Conservation (phyloP, 2,797 vertebrate species). For the Hoplostethus atlanticus region DNA sequence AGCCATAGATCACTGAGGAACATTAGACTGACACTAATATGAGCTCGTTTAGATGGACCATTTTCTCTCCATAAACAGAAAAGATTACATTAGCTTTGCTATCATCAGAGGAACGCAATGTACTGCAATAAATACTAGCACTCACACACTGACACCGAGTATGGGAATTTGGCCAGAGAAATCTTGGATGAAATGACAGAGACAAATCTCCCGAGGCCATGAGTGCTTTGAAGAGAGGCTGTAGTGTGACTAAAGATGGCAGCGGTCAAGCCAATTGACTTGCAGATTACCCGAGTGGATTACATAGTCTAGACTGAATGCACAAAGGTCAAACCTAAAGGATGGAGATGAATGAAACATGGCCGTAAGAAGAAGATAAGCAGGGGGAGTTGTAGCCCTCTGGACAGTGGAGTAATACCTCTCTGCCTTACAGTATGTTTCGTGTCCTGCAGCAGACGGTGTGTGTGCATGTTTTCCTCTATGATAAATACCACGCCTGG, state of each 20-base stretch:
- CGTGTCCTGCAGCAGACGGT: slow-evolving; percentile 54
- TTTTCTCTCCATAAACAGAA: slow-evolving; percentile 27
- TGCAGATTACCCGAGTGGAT: slow-evolving; percentile 18
- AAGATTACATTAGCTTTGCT: slow-evolving; percentile 38
- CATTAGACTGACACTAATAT: slow-evolving; percentile 44
- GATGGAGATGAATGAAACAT: slow-evolving; percentile 34
- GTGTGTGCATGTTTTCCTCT: slow-evolving; percentile 48
- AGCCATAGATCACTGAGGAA: slow-evolving; percentile 35
- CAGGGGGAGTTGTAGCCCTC: slow-evolving; percentile 24
- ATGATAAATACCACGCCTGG: slow-evolving; percentile 52
- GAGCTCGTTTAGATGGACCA: slow-evolving; percentile 33
- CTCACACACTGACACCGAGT: background rate
- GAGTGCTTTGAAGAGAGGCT: slow-evolving; percentile 41
- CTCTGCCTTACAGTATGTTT: slow-evolving; percentile 39
- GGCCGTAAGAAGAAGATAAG: slow-evolving; percentile 15
- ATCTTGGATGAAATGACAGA: slow-evolving; percentile 18
- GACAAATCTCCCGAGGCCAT: slow-evolving; percentile 25
- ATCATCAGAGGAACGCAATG: slow-evolving; percentile 22
- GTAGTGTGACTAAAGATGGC: slow-evolving; percentile 7
- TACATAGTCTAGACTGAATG: slow-evolving; percentile 35
- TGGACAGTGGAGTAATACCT: slow-evolving; percentile 21
- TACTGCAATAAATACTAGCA: background rate
- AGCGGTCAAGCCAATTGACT: slow-evolving; percentile 31
- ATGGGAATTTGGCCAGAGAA: slow-evolving; percentile 28
- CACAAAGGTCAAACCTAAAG: slow-evolving; percentile 15